A percentile compares a stretch with the other conserved stretches of the same genome.
Evolutionary conservation across 2,113 vertebrate species (phyloP).

Genomic region (Oplegnathus fasciatus): DNA sequence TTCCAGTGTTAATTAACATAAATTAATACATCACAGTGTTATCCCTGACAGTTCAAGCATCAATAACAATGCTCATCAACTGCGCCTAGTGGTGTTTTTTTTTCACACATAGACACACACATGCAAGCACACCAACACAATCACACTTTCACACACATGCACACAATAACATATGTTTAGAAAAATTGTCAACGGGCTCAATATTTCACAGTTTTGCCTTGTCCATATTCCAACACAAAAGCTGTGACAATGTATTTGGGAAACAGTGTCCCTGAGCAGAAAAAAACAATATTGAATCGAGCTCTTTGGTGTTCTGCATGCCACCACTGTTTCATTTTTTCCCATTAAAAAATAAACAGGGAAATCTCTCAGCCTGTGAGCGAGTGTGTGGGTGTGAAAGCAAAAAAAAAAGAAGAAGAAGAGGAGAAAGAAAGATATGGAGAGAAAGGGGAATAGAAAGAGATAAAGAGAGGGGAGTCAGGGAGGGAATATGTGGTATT

Average conservation of each 20-base stretch:
- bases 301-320: constrained; percentile 15
- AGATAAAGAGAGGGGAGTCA: constrained; percentile 61
- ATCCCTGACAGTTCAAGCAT: constrained; percentile 37
- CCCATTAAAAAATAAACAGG: constrained; percentile 61
- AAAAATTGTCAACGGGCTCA: constrained; percentile 52
- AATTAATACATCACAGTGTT: constrained; percentile 46
- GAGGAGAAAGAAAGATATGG: constrained; percentile 14
- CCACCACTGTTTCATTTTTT: constrained; percentile 26
- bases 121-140: constrained; percentile 13
- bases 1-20: constrained; percentile 41
- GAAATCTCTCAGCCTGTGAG: constrained; percentile 53
- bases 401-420: constrained; percentile 20
- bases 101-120: constrained; percentile 44
- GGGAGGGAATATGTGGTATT: constrained; percentile 67
- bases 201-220: constrained; percentile 71
- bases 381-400: constrained; percentile 56
- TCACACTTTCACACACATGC: constrained; percentile 45
- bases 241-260: constrained; percentile 63
- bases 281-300: constrained; percentile 28
- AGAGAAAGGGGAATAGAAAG: constrained; percentile 29
- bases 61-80: constrained; percentile 39
- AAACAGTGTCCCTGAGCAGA: constrained; percentile 48
- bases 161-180: constrained; percentile 64
- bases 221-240: constrained; percentile 69
- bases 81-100: constrained; percentile 34